Evolutionary conservation across 1,140 invertebrate species (phyloP).

Genomic region (Palaemon carinicauda): DNA sequence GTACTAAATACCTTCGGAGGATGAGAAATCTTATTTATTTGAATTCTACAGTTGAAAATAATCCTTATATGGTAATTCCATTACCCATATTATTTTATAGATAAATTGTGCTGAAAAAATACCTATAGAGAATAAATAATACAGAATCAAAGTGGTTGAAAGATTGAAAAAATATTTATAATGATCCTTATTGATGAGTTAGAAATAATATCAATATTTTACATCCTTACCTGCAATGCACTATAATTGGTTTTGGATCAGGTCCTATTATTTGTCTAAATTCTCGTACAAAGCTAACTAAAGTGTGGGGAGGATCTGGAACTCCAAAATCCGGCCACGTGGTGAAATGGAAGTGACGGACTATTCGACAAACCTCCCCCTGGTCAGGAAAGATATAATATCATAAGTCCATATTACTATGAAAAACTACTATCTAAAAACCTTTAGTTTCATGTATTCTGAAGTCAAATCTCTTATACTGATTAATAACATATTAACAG

Average conservation of each 20-base stretch:
- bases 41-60: too few species aligned
- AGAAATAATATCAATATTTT: background rate
- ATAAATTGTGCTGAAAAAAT: too few species aligned
- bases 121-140: too few species aligned
- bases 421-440: background rate
- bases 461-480: background rate
- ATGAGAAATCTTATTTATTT: too few species aligned
- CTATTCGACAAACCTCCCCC: constrained; percentile 84
- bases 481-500: background rate
- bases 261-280: constrained; percentile 87
- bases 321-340: constrained; percentile 98
- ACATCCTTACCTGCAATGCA: constrained; percentile 79
- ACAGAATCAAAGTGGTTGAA: too few species aligned
- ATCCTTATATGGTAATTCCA: too few species aligned
- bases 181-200: too few species aligned
- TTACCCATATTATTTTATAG: too few species aligned
- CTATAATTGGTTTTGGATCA: constrained; percentile 89
- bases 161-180: too few species aligned
- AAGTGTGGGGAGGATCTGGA: constrained; percentile 79
- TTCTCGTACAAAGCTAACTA: constrained; percentile 88
- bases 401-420: background rate
- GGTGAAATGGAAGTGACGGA: constrained; percentile 94
- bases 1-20: too few species aligned
- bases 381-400: constrained; percentile 63
- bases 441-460: background rate